Conservation (phyloP, 2,797 vertebrate genomes). For the Myotis vivesi region DNA sequence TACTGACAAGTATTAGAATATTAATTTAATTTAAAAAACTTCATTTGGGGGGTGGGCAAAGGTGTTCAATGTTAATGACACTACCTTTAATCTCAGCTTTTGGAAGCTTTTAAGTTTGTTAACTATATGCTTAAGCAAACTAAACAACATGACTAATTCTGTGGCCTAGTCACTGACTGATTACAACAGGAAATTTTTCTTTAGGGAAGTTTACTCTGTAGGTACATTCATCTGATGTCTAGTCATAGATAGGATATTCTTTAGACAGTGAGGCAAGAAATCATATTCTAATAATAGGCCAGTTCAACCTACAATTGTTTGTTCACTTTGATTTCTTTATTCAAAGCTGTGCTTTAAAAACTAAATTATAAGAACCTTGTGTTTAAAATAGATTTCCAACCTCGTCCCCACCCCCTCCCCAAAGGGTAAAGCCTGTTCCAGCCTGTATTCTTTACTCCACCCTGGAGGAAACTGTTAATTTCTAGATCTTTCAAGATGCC, state of each 20-base stretch:
- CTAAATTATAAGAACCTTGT: neutral
- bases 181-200: conserved; percentile 65
- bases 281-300: conserved; percentile 26
- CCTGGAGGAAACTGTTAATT: conserved; percentile 65
- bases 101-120: conserved; percentile 56
- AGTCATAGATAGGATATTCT: conserved; percentile 27
- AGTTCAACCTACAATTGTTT: conserved; percentile 4
- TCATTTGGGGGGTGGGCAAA: neutral
- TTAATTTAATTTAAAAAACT: conserved; percentile 25
- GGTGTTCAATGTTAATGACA: neutral
- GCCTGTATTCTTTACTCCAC: conserved; percentile 24
- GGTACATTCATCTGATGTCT: conserved; percentile 44
- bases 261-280: conserved; percentile 32
- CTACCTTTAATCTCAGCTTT: conserved; percentile 2
- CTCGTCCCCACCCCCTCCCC: neutral
- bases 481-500: conserved; percentile 64
- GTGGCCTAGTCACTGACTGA: conserved; percentile 39
- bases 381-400: conserved; percentile 40
- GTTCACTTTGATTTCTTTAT: conserved; percentile 33
- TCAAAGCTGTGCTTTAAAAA: conserved; percentile 36
- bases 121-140: conserved; percentile 58
- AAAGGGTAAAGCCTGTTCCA: conserved; percentile 48
- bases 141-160: conserved; percentile 65
- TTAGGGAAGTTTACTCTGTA: conserved; percentile 54
- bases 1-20: neutral